Conservation (phyloP, 2,888 invertebrate species). For the Catocala nupta region DNA sequence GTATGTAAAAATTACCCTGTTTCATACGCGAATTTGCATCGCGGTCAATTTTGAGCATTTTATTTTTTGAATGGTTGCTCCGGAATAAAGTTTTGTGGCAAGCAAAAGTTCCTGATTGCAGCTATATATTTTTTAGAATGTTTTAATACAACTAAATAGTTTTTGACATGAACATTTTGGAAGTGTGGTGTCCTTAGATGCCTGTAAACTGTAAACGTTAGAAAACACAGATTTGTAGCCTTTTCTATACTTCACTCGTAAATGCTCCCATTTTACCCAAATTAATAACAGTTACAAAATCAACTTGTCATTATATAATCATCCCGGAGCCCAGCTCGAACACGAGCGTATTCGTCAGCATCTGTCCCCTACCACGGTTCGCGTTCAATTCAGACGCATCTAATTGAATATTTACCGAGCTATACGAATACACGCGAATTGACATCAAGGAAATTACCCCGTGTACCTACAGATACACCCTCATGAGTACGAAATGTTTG, state of each 20-base stretch:
- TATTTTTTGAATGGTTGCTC: too few species aligned
- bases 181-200: too few species aligned
- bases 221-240: too few species aligned
- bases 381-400: conserved; percentile 35
- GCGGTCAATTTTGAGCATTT: too few species aligned
- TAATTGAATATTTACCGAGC: conserved; percentile 54
- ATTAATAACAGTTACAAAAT: not conserved
- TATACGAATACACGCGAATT: conserved; percentile 42
- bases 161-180: too few species aligned
- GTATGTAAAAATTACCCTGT: too few species aligned
- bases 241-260: not conserved
- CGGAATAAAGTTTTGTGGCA: too few species aligned
- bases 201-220: too few species aligned
- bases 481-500: conserved; percentile 15
- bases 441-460: conserved; percentile 45
- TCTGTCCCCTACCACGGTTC: not conserved
- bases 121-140: too few species aligned
- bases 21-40: too few species aligned
- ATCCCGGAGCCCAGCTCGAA: not conserved
- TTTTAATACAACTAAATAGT: too few species aligned
- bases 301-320: not conserved
- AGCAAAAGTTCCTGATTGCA: too few species aligned
- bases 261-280: not conserved
- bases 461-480: conserved; percentile 19
- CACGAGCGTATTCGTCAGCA: not conserved